A percentile compares a stretch with the other conserved stretches of the same genome.
Conservation (phyloP, 2,113 vertebrate species). For the Sitta europaea region DNA sequence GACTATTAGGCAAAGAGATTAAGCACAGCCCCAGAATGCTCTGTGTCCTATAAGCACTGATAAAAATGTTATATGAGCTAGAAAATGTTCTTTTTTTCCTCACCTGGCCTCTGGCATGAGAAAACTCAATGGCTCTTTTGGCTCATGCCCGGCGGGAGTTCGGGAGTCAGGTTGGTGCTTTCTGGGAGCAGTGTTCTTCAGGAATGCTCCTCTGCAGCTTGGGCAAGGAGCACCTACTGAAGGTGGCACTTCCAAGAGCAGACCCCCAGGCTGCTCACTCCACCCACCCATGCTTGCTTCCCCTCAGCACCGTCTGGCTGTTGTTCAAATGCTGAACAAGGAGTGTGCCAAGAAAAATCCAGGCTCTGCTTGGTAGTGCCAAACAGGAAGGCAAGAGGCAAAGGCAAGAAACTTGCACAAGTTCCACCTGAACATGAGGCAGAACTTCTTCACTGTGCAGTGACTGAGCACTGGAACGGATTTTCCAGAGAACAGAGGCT, state of each 20-base stretch:
- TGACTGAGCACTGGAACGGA: background rate
- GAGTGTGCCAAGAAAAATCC: background rate
- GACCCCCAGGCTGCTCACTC: background rate
- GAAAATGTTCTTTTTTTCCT: background rate
- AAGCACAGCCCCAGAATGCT: background rate
- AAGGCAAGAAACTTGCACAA: background rate
- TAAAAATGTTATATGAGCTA: background rate
- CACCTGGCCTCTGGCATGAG: background rate
- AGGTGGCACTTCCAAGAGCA: background rate
- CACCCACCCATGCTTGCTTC: too few species aligned
- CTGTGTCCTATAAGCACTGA: background rate
- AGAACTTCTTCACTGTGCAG: background rate
- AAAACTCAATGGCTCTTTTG: background rate
- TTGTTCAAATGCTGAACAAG: background rate
- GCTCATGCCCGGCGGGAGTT: background rate
- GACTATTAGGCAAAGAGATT: background rate
- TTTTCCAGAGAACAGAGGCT: fast-evolving
- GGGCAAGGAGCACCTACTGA: fast-evolving
- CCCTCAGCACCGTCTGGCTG: background rate
- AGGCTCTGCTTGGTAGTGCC: background rate
- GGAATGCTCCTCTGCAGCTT: background rate
- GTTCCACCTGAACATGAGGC: background rate
- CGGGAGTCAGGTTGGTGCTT: fast-evolving
- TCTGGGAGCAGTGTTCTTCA: background rate
- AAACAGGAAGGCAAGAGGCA: background rate